A percentile compares a stretch with the other conserved stretches of the same genome.
Conservation (phyloP, 2,888 invertebrate genomes). For the Odontothrips loti region DNA sequence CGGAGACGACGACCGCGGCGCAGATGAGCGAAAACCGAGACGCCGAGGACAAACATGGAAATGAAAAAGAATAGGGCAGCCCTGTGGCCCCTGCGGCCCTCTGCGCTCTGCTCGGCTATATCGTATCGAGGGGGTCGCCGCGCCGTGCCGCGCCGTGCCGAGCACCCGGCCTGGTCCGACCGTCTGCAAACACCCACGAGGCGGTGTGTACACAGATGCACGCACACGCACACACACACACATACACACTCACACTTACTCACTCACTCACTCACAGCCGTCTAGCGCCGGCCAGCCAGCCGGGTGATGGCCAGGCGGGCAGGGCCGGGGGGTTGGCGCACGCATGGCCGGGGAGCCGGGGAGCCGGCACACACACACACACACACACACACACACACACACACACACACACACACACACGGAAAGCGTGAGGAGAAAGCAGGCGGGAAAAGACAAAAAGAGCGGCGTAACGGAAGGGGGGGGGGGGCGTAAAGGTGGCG, state of each 20-base stretch:
- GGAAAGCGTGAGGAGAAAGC: too few relatives aligned
- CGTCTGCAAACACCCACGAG: neutral
- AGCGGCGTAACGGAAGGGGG: neutral
- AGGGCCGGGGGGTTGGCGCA: neutral
- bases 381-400: too few relatives aligned
- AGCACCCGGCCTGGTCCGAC: too few relatives aligned
- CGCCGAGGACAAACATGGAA: neutral
- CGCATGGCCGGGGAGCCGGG: neutral
- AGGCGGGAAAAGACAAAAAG: neutral
- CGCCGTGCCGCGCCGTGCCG: neutral
- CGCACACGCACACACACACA: neutral
- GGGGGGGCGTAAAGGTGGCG: neutral
- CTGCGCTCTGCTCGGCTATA: too few relatives aligned
- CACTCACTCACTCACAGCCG: neutral
- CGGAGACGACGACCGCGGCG: too few relatives aligned
- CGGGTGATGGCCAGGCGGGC: neutral
- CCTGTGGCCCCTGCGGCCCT: too few relatives aligned
- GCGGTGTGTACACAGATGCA: slow-evolving; percentile 17
- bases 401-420: too few relatives aligned
- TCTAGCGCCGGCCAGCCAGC: neutral
- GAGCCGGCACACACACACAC: neutral
- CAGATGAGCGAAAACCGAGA: too few relatives aligned
- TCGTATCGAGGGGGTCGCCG: too few relatives aligned
- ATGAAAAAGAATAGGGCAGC: neutral
- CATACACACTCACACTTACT: neutral